These are phyloP conservation scores for Hydrochoerus hydrochaeris DNA, from an alignment of 2,113 vertebrate genomes.

Conservation along the genomic window DNA sequence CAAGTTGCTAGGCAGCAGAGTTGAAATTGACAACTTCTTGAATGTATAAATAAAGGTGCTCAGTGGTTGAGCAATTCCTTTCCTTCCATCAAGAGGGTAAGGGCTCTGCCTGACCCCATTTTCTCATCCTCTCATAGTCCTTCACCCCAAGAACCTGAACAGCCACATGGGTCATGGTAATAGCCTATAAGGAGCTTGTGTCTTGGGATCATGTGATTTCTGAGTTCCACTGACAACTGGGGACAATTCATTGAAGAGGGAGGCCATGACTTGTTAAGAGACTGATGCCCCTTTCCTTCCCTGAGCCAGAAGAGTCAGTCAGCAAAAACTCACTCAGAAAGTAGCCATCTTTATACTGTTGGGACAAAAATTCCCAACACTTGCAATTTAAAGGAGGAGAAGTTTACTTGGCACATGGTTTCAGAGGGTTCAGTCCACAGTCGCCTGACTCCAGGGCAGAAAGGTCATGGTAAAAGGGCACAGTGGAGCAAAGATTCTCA, in stretches of 20 bases:
- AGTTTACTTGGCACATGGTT: background rate
- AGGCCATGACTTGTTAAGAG: background rate
- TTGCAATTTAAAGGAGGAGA: background rate
- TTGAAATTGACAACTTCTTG: too few species aligned
- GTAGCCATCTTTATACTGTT: background rate
- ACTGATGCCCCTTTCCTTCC: too few species aligned
- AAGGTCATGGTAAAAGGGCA: background rate
- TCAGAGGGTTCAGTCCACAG: background rate
- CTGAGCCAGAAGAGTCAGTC: fast-evolving
- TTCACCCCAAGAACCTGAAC: too few species aligned
- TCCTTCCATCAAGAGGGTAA: too few species aligned
- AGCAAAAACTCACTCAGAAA: background rate
- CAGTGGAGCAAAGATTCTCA: background rate
- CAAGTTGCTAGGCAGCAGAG: too few species aligned
- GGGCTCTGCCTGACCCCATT: too few species aligned
- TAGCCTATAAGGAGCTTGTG: background rate
- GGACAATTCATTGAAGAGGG: background rate
- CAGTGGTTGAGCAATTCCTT: too few species aligned
- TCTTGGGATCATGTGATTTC: background rate
- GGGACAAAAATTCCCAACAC: background rate
- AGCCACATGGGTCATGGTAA: too few species aligned
- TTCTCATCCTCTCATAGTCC: too few species aligned
- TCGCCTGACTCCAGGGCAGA: background rate
- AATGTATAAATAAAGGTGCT: too few species aligned
- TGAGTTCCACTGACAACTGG: background rate